Evolutionary conservation across 2,888 invertebrate genomes (phyloP).

Genomic region (Beris chalybata): DNA sequence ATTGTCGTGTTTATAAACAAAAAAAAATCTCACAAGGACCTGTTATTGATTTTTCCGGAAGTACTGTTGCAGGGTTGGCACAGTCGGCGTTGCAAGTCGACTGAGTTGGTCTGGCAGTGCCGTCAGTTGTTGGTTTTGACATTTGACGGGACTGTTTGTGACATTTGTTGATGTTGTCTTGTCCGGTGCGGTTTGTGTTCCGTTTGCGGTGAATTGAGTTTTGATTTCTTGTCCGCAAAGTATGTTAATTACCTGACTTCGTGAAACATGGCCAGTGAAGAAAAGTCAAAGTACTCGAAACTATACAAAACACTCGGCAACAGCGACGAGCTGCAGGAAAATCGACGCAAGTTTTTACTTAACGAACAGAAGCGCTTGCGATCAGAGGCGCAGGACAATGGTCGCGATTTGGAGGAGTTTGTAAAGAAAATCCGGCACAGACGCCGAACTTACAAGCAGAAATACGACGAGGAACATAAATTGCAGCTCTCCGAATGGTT

Average conservation of each 20-base stretch:
- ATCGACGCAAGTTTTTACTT: conserved; percentile 46
- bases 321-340: conserved; percentile 43
- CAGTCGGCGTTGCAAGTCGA: neutral
- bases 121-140: neutral
- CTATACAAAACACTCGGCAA: conserved; percentile 30
- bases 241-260: neutral
- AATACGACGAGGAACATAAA: conserved; percentile 48
- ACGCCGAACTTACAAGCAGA: conserved; percentile 35
- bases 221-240: too few species aligned
- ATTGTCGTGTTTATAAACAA: conserved; percentile 28
- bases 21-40: conserved; percentile 13
- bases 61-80: neutral
- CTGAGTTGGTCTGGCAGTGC: neutral
- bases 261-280: neutral
- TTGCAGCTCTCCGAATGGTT: conserved; percentile 96
- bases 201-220: neutral
- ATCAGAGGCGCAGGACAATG: conserved; percentile 45
- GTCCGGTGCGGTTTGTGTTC: neutral
- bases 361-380: conserved; percentile 50
- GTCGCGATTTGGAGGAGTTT: conserved; percentile 38
- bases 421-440: conserved; percentile 23
- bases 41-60: conserved; percentile 34
- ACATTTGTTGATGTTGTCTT: conserved; percentile 2
- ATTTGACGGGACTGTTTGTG: too few species aligned
- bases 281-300: conserved; percentile 13